phyloP scores from a whole-genome alignment of 2,113 vertebrate species.

The Jacana jacana region DNA sequence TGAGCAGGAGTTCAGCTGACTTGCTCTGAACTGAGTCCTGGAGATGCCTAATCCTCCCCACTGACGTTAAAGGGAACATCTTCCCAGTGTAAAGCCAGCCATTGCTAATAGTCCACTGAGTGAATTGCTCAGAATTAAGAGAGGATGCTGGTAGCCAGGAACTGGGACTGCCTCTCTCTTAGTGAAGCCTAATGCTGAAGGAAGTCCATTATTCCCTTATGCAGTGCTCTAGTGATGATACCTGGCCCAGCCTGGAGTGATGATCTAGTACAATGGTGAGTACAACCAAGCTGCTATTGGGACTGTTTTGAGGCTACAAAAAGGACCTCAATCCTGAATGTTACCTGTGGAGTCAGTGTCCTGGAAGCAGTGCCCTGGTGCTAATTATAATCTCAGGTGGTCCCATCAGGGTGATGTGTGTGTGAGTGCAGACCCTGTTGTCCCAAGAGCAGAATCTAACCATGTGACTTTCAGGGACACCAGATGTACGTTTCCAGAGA shows the following conservation, averaged over 20 bases:
- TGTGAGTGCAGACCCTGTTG: background rate
- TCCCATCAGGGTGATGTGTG: rapidly evolving
- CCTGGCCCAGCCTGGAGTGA: background rate
- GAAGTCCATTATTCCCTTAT: background rate
- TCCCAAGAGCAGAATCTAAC: background rate
- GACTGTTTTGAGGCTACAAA: background rate
- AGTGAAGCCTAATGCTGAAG: background rate
- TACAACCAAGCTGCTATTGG: background rate
- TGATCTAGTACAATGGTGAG: background rate
- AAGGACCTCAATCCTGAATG: background rate
- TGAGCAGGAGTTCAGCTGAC: background rate
- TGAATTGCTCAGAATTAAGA: background rate
- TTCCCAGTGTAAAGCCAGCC: background rate
- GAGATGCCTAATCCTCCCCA: background rate
- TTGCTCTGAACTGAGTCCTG: background rate
- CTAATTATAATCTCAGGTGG: background rate
- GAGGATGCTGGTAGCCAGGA: background rate
- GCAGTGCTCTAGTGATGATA: background rate
- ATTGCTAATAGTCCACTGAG: background rate
- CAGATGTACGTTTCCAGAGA: background rate
- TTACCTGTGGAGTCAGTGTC: background rate
- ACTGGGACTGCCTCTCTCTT: background rate
- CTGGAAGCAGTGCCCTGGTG: background rate
- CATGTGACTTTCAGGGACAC: background rate
- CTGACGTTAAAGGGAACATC: background rate